Percentiles rank a stretch among this genome's conserved stretches.
These are phyloP conservation scores for Hirtodrosophila duncani DNA, from an alignment of 2,888 invertebrate species.

Conservation along the genomic window DNA sequence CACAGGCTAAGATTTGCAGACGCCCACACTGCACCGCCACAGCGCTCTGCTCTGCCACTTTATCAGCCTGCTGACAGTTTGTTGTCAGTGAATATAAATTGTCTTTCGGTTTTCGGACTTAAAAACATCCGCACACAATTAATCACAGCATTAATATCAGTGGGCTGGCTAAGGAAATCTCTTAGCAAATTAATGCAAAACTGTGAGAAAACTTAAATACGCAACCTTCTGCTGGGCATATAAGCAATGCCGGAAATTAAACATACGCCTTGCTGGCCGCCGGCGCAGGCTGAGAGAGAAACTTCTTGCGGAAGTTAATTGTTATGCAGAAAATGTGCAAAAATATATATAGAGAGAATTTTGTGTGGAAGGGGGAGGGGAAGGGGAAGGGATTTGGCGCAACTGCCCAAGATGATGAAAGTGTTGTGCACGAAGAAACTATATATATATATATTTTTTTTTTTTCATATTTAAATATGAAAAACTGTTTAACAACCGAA, in stretches of 20 bases:
- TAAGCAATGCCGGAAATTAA: slow-evolving; percentile 66
- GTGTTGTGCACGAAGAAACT: slow-evolving; percentile 23
- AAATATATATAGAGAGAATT: slow-evolving; percentile 16
- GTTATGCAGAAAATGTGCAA: slow-evolving; percentile 38
- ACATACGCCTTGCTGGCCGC: slow-evolving; percentile 51
- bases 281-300: slow-evolving; percentile 17
- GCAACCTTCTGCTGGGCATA: slow-evolving; percentile 28
- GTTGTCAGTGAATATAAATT: slow-evolving; percentile 45
- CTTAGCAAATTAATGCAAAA: slow-evolving; percentile 30
- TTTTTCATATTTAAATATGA: slow-evolving; percentile 63
- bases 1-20: slow-evolving; percentile 19
- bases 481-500: slow-evolving; percentile 51
- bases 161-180: slow-evolving; percentile 11
- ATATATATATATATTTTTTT: no score
- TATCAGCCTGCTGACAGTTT: slow-evolving; percentile 54
- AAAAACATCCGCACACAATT: slow-evolving; percentile 37
- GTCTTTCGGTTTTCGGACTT: slow-evolving; percentile 13
- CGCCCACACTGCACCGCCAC: no score
- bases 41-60: no score
- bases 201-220: slow-evolving; percentile 26
- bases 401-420: slow-evolving; percentile 22
- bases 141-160: slow-evolving; percentile 51
- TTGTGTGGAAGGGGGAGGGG: not conserved
- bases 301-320: slow-evolving; percentile 57
- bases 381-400: not conserved